Evolutionary conservation across 2,888 invertebrate genomes (phyloP).

Genomic region (Torymus auratus): DNA sequence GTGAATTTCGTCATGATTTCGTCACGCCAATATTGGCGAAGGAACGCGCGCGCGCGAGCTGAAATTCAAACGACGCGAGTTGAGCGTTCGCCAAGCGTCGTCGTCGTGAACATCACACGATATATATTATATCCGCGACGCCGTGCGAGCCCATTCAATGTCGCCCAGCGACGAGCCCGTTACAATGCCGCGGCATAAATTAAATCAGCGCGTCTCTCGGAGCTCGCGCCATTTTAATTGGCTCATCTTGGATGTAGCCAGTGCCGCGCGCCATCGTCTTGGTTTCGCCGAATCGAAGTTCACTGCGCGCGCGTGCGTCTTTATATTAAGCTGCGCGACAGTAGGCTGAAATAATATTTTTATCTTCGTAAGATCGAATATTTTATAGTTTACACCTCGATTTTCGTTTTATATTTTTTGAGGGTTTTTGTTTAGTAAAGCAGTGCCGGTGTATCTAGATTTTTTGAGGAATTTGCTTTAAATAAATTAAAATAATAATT

Average conservation of each 20-base stretch:
- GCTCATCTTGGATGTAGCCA: slow-evolving; percentile 9
- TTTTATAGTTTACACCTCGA: slow-evolving; percentile 9
- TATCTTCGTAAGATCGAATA: slow-evolving; percentile 7
- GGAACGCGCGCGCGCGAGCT: slow-evolving; percentile 15
- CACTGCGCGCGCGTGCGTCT: not conserved
- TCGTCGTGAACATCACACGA: not conserved
- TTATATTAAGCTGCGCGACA: not conserved
- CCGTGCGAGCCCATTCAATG: slow-evolving; percentile 26
- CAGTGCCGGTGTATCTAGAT: no score
- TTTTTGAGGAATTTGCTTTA: no score
- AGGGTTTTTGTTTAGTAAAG: no score
- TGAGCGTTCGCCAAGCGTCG: slow-evolving; percentile 26
- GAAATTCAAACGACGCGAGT: slow-evolving; percentile 15
- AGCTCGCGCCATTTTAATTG: slow-evolving; percentile 48
- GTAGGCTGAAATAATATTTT: slow-evolving; percentile 15
- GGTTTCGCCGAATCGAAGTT: slow-evolving; percentile 14
- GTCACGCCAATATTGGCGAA: not conserved
- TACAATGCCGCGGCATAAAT: slow-evolving; percentile 48
- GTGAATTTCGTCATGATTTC: slow-evolving; percentile 27
- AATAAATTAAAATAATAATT: no score
- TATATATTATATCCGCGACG: not conserved
- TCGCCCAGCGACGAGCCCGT: slow-evolving; percentile 12
- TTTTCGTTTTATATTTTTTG: not conserved
- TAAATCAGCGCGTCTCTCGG: slow-evolving; percentile 40
- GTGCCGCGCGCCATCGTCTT: not conserved